These are phyloP conservation scores for Lethenteron camtschaticum DNA, from an alignment of 2,113 vertebrate genomes.

Conservation along the genomic window DNA sequence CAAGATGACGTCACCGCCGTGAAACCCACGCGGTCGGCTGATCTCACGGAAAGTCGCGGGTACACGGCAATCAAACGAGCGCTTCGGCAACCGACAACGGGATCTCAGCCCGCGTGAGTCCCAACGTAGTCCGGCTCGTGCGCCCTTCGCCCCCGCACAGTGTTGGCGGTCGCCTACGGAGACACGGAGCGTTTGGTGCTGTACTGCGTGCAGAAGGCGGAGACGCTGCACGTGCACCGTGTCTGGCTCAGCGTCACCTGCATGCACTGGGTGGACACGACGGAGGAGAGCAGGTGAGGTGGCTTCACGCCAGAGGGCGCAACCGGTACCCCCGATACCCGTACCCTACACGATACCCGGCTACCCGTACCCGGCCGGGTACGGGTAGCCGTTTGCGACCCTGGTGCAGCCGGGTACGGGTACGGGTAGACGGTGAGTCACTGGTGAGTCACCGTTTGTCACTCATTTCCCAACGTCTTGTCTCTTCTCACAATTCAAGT, in stretches of 20 bases:
- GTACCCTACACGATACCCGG: too few species aligned
- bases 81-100: neutral
- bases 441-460: too few species aligned
- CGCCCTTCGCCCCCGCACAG: slow-evolving; percentile 20
- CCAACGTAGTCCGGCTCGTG: too few species aligned
- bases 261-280: slow-evolving; percentile 97
- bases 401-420: too few species aligned
- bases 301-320: too few species aligned
- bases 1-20: too few species aligned
- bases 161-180: slow-evolving; percentile 66
- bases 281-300: slow-evolving; percentile 70
- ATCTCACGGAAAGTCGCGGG: neutral
- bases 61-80: neutral
- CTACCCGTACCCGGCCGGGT: too few species aligned
- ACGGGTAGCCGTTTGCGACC: too few species aligned
- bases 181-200: slow-evolving; percentile 71
- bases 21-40: neutral
- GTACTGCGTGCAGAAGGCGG: slow-evolving; percentile 87
- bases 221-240: slow-evolving; percentile 65
- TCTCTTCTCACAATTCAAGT: too few species aligned
- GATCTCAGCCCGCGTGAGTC: slow-evolving; percentile 3
- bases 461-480: too few species aligned
- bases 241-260: slow-evolving; percentile 49
- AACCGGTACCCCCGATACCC: too few species aligned
- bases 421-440: too few species aligned